Evolutionary conservation across 2,797 vertebrate genomes (phyloP).

Genomic region (Hemibagrus guttatus): DNA sequence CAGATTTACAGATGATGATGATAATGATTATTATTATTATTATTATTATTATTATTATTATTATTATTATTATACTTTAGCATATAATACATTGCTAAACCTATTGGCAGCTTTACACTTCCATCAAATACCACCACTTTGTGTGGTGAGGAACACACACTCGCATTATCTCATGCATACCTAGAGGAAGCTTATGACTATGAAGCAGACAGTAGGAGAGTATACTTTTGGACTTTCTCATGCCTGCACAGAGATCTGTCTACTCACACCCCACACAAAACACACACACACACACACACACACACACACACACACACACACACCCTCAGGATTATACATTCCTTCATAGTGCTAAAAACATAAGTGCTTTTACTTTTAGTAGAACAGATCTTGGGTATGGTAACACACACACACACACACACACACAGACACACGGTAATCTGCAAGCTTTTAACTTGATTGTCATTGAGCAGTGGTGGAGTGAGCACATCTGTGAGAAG

Average conservation of each 20-base stretch:
- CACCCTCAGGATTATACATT: not conserved
- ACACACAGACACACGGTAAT: not conserved
- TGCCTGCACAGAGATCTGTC: not conserved
- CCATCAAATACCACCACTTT: not conserved
- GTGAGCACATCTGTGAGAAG: slow-evolving; percentile 40
- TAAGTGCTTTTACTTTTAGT: not conserved
- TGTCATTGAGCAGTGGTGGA: slow-evolving; percentile 32
- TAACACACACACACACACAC: not conserved
- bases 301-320: not conserved
- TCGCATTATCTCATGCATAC: not conserved
- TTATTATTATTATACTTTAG: not conserved
- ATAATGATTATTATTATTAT: not conserved
- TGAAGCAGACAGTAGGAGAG: too few species aligned
- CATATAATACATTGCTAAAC: not conserved
- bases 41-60: not conserved
- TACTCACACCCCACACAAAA: not conserved
- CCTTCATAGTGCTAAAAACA: not conserved
- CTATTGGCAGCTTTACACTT: not conserved
- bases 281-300: not conserved
- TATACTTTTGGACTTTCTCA: not conserved
- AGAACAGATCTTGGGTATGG: not conserved
- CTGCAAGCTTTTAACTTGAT: slow-evolving; percentile 32
- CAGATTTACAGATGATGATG: not conserved
- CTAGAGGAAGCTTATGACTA: not conserved
- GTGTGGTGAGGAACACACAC: not conserved